A percentile compares a stretch with the other conserved stretches of the same genome.
Evolutionary conservation across 2,113 vertebrate species (phyloP).

Genomic region (Ailuropoda melanoleuca): DNA sequence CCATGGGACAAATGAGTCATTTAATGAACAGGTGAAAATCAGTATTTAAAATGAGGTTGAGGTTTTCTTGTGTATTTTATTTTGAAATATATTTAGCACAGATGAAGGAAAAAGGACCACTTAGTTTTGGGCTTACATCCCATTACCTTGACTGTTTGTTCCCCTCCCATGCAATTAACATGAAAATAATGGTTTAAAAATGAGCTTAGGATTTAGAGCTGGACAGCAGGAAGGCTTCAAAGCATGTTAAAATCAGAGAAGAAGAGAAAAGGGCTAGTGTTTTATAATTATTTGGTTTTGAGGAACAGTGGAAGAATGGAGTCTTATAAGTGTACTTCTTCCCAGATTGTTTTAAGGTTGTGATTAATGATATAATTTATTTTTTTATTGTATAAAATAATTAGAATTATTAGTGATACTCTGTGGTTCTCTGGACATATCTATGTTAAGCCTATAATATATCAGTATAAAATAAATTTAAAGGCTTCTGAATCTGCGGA

Average conservation of each 20-base stretch:
- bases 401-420: slow-evolving; percentile 39
- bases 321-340: slow-evolving; percentile 50
- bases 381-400: slow-evolving; percentile 42
- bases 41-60: slow-evolving; percentile 9
- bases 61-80: neutral
- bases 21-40: neutral
- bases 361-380: slow-evolving; percentile 44
- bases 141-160: slow-evolving; percentile 28
- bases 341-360: slow-evolving; percentile 31
- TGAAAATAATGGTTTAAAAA: slow-evolving; percentile 52
- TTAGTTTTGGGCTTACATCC: slow-evolving; percentile 7
- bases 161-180: neutral
- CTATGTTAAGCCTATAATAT: slow-evolving; percentile 15
- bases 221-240: neutral
- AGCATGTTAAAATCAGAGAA: slow-evolving; percentile 7
- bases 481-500: slow-evolving; percentile 6
- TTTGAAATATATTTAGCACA: slow-evolving; percentile 30
- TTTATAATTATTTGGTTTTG: slow-evolving; percentile 52
- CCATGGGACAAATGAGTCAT: neutral
- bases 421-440: slow-evolving; percentile 28
- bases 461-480: slow-evolving; percentile 35
- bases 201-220: slow-evolving; percentile 24
- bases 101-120: neutral
- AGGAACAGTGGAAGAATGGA: slow-evolving; percentile 20
- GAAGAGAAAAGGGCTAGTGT: slow-evolving; percentile 20